A percentile compares a stretch with the other conserved stretches of the same genome.
Evolutionary conservation across 2,888 invertebrate species (phyloP).

Genomic region (Philereme transversata): DNA sequence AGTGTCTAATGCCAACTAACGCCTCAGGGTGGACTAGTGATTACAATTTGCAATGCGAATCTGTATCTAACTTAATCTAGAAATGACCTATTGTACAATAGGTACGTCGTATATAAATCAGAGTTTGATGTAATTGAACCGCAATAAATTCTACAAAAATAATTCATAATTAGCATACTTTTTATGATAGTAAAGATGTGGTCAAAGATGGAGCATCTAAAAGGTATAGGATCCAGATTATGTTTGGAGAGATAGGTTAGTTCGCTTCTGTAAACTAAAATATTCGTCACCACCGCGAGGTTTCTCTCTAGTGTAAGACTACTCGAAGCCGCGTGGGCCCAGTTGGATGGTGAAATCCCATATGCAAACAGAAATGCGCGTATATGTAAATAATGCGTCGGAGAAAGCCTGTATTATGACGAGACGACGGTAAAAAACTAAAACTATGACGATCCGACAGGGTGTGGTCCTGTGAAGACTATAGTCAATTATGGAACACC

Average conservation of each 20-base stretch:
- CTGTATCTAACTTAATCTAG: no score
- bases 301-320: slow-evolving; percentile 3
- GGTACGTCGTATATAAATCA: no score
- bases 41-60: no score
- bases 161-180: no score
- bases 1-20: neutral
- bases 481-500: slow-evolving; percentile 3
- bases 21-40: neutral
- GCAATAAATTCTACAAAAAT: no score
- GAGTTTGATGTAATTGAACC: no score
- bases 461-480: slow-evolving; percentile 45
- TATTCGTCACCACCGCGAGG: neutral
- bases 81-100: no score
- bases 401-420: slow-evolving; percentile 74
- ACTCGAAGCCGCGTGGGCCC: slow-evolving; percentile 26
- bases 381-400: slow-evolving; percentile 68
- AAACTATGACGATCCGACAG: slow-evolving; percentile 53
- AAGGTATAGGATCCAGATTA: no score
- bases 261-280: no score
- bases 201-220: no score
- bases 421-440: slow-evolving; percentile 66
- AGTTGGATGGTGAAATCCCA: slow-evolving; percentile 67
- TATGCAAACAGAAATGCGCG: slow-evolving; percentile 73
- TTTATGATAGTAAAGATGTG: no score
- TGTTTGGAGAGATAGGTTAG: no score